Evolutionary conservation across 1,140 invertebrate species (phyloP).

Genomic region (Drosophila subobscura): DNA sequence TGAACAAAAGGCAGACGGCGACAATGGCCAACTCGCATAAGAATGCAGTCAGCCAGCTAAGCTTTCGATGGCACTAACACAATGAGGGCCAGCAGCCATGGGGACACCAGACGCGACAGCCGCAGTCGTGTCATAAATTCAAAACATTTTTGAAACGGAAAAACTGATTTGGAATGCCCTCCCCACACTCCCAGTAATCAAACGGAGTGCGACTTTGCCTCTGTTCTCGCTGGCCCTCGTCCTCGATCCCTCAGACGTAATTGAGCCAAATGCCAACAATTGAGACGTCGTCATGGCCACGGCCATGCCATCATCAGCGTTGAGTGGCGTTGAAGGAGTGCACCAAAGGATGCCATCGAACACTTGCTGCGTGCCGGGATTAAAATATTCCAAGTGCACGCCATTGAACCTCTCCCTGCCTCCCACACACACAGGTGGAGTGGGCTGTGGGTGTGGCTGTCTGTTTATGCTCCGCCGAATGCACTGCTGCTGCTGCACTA

Average conservation of each 20-base stretch:
- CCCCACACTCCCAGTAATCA: slow-evolving; percentile 41
- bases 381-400: slow-evolving; percentile 17
- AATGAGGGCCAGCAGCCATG: not conserved
- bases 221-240: not conserved
- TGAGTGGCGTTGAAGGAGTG: not conserved
- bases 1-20: slow-evolving; percentile 62
- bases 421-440: not conserved
- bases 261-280: slow-evolving; percentile 52
- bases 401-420: not conserved
- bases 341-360: not conserved
- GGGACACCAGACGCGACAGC: slow-evolving; percentile 59
- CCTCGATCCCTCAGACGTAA: slow-evolving; percentile 6
- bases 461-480: not conserved
- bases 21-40: slow-evolving; percentile 27
- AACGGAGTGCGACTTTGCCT: slow-evolving; percentile 39
- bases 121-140: slow-evolving; percentile 63
- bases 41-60: slow-evolving; percentile 44
- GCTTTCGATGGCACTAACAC: no score
- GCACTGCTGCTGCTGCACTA: slow-evolving; percentile 2
- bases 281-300: slow-evolving; percentile 67
- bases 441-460: not conserved
- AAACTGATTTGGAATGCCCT: slow-evolving; percentile 70
- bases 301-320: not conserved
- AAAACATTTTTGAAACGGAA: slow-evolving; percentile 71
- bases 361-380: slow-evolving; percentile 31